A percentile compares a stretch with the other conserved stretches of the same genome.
Evolutionary conservation across 2,113 vertebrate species (phyloP).

Genomic region (Rallus limicola): DNA sequence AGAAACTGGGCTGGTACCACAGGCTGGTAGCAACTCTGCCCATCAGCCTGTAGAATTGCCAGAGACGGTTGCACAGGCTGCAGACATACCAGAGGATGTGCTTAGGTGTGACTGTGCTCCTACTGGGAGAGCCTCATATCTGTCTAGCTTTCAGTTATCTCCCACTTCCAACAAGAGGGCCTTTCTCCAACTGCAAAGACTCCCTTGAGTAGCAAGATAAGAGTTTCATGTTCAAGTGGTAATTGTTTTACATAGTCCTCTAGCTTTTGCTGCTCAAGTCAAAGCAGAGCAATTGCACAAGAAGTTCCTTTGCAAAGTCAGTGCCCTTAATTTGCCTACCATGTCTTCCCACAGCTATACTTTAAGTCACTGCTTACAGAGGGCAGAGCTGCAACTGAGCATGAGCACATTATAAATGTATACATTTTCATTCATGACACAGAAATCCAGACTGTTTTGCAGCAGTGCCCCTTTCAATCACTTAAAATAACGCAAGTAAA

Average conservation of each 20-base stretch:
- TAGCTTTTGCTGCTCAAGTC: not conserved
- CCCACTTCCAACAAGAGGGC: not conserved
- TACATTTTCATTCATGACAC: not conserved
- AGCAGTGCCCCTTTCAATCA: not conserved
- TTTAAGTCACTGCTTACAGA: not conserved
- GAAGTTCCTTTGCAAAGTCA: not conserved
- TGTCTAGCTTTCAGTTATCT: not conserved
- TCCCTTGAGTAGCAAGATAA: not conserved
- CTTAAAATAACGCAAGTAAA: not conserved
- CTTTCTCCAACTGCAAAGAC: not conserved
- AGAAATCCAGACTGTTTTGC: not conserved
- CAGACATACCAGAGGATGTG: not conserved
- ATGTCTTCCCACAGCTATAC: not conserved
- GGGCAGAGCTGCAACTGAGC: not conserved
- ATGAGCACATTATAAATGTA: not conserved
- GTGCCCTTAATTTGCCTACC: not conserved
- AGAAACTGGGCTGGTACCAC: not conserved
- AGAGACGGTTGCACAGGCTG: not conserved
- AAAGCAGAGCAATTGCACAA: not conserved
- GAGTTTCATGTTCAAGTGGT: not conserved
- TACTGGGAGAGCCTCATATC: not conserved
- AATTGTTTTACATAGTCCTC: not conserved
- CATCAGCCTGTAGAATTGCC: not conserved
- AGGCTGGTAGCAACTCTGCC: not conserved
- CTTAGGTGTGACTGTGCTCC: rapidly evolving